A percentile compares a stretch with the other conserved stretches of the same genome.
phyloP scores from a whole-genome alignment of 2,888 invertebrate species.

The Laspeyria flexula region DNA sequence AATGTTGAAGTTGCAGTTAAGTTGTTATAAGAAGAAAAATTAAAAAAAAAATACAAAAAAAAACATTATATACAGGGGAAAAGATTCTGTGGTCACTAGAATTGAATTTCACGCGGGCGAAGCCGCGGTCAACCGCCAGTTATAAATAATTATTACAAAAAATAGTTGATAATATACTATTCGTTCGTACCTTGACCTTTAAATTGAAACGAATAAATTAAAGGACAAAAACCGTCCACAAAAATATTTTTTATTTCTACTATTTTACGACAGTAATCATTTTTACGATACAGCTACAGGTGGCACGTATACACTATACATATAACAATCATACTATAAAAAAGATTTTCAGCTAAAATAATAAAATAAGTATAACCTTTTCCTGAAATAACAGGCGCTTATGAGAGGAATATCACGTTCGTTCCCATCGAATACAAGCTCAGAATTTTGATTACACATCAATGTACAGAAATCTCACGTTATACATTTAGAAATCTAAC shows the following conservation, averaged over 20 bases:
- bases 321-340: not conserved
- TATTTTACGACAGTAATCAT: not conserved
- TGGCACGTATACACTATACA: not conserved
- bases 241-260: not conserved
- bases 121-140: too few species aligned
- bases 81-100: too few species aligned
- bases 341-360: not conserved
- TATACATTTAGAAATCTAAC: conserved; percentile 1
- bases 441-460: conserved; percentile 39
- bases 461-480: conserved; percentile 8
- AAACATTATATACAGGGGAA: too few species aligned
- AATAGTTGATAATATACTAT: too few species aligned
- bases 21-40: too few species aligned
- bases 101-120: too few species aligned
- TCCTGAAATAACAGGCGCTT: conserved; percentile 3
- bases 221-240: not conserved
- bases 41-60: too few species aligned
- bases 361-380: conserved; percentile 8
- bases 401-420: conserved; percentile 27
- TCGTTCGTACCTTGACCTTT: too few species aligned
- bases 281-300: not conserved
- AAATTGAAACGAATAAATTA: too few species aligned
- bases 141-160: too few species aligned
- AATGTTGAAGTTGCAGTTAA: too few species aligned
- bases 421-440: conserved; percentile 18